These are phyloP conservation scores for Bugulina stolonifera DNA, from an alignment of 2,888 invertebrate species.

Conservation along the genomic window DNA sequence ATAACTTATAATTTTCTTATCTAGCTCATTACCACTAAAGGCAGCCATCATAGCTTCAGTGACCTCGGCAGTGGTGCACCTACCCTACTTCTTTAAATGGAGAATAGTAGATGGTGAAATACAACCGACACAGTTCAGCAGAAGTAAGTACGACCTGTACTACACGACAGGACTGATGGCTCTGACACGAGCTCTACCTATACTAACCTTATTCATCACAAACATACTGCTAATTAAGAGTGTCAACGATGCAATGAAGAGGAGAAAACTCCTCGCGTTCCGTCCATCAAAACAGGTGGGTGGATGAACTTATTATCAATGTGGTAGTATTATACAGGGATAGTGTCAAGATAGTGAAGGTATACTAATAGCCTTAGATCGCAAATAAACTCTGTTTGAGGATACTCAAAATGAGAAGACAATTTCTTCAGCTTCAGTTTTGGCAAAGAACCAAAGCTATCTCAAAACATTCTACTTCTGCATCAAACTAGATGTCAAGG, in stretches of 20 bases:
- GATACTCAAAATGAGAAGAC: too few species aligned
- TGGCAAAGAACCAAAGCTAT: too few species aligned
- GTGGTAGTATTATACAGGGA: too few species aligned
- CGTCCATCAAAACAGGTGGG: background rate
- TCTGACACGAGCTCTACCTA: background rate
- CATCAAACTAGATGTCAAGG: too few species aligned
- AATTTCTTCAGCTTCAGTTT: too few species aligned
- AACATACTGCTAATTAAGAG: background rate
- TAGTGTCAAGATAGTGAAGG: too few species aligned
- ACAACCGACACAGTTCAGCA: background rate
- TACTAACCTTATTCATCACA: background rate
- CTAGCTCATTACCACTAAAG: background rate
- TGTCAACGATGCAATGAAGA: background rate
- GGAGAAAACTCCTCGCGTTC: background rate
- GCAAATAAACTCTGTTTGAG: too few species aligned
- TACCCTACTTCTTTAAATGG: background rate
- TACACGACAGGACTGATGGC: background rate
- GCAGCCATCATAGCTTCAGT: background rate
- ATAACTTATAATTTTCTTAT: too few species aligned
- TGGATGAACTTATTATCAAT: too few species aligned
- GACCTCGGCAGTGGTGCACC: background rate
- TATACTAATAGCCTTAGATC: too few species aligned
- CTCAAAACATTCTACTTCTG: too few species aligned
- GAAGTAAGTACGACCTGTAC: background rate
- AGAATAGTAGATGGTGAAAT: background rate